These are phyloP conservation scores for Anticlea derivata DNA, from an alignment of 2,888 invertebrate species.

Conservation along the genomic window DNA sequence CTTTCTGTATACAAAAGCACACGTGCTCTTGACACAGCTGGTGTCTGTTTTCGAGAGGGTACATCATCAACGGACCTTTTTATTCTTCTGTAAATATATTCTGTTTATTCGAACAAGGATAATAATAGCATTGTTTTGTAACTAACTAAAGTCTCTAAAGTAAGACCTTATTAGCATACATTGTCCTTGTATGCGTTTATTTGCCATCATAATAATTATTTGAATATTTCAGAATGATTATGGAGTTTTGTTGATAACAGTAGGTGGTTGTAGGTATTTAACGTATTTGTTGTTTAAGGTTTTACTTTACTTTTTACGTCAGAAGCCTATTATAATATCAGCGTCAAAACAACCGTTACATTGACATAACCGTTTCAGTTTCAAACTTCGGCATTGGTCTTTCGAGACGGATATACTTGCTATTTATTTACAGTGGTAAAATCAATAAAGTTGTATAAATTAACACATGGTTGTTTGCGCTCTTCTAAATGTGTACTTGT, in stretches of 20 bases:
- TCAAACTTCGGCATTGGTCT: constrained; percentile 1
- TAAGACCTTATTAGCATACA: neutral
- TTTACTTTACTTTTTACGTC: constrained; percentile 31
- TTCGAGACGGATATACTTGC: neutral
- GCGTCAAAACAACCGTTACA: constrained; percentile 13
- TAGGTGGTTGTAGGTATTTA: neutral
- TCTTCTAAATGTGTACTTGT: constrained; percentile 36
- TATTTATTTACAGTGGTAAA: neutral
- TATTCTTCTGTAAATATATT: constrained; percentile 20
- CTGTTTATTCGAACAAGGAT: constrained; percentile 6
- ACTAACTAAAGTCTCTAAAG: too few relatives aligned
- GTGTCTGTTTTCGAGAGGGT: constrained; percentile 41
- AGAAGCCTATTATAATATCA: constrained; percentile 9
- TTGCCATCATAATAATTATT: neutral
- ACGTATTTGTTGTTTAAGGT: constrained; percentile 11
- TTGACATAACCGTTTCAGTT: constrained; percentile 3
- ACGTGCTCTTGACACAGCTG: constrained; percentile 64
- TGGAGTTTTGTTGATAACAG: neutral
- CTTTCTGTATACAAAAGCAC: constrained; percentile 50
- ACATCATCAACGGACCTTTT: constrained; percentile 30
- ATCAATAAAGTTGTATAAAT: constrained; percentile 10
- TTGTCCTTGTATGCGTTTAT: constrained; percentile 1
- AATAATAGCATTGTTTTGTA: neutral
- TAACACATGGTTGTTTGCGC: constrained; percentile 36
- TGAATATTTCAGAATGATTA: neutral